Evolutionary conservation across 1,140 invertebrate species (phyloP).

Genomic region (Calosoma granatense): DNA sequence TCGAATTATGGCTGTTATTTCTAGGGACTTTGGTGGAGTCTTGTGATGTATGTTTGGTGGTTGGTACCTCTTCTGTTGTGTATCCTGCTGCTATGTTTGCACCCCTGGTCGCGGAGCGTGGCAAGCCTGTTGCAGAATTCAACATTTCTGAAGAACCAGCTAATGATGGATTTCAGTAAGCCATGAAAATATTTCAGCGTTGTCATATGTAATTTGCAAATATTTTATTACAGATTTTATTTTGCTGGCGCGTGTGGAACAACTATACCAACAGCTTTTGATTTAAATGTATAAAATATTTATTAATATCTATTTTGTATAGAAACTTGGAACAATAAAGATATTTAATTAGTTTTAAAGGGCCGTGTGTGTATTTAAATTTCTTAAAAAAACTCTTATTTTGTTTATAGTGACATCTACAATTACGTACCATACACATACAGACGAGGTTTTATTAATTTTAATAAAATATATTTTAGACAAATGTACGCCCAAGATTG

Average conservation of each 20-base stretch:
- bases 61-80: constrained; percentile 80
- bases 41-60: constrained; percentile 76
- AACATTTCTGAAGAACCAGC: constrained; percentile 72
- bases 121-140: constrained; percentile 80
- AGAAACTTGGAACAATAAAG: no score
- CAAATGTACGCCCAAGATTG: no score
- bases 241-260: constrained; percentile 66
- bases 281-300: constrained; percentile 20
- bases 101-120: constrained; percentile 61
- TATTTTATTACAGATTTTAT: constrained; percentile 49
- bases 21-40: constrained; percentile 50
- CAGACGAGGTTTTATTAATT: no score
- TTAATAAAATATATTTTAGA: no score
- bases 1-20: constrained; percentile 15
- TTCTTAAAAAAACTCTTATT: no score
- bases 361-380: no score
- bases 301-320: neutral
- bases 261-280: constrained; percentile 57
- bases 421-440: no score
- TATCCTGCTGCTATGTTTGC: constrained; percentile 93
- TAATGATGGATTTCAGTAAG: constrained; percentile 56
- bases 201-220: constrained; percentile 4
- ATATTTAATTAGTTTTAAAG: no score
- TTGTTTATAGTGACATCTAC: no score
- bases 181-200: constrained; percentile 16